These are phyloP conservation scores for Thymallus thymallus DNA, from an alignment of 2,113 vertebrate genomes.

Conservation along the genomic window DNA sequence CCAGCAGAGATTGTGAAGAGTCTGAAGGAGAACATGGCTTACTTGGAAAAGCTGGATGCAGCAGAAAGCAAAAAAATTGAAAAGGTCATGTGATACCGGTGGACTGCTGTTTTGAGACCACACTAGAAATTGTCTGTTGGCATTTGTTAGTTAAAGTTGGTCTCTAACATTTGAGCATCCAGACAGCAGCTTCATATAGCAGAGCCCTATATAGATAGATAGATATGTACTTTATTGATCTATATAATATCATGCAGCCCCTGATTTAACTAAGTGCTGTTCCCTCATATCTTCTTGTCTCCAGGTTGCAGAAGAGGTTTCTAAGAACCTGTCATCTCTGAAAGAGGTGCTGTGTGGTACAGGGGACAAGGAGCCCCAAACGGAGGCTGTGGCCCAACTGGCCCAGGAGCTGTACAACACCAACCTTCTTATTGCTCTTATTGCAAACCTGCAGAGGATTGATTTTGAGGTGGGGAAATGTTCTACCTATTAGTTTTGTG, in stretches of 20 bases:
- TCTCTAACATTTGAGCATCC: background rate
- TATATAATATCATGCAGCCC: too few relatives aligned
- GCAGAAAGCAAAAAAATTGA: constrained; percentile 77
- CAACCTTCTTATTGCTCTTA: constrained; percentile 77
- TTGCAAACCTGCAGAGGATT: constrained; percentile 77
- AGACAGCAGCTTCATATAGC: background rate
- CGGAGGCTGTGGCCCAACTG: constrained; percentile 78
- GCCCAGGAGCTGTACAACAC: constrained; percentile 82
- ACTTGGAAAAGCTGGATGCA: constrained; percentile 75
- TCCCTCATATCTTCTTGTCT: background rate
- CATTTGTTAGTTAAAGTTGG: background rate
- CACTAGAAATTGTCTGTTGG: background rate
- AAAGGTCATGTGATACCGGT: constrained; percentile 61
- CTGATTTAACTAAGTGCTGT: constrained; percentile 11
- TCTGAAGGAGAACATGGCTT: constrained; percentile 76
- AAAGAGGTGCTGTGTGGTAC: constrained; percentile 79
- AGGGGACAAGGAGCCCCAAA: constrained; percentile 81
- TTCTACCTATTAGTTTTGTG: background rate
- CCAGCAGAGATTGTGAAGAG: constrained; percentile 78
- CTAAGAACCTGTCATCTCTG: constrained; percentile 73
- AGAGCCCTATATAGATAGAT: too few relatives aligned
- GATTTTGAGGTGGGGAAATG: constrained; percentile 74
- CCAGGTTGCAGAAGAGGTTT: constrained; percentile 77
- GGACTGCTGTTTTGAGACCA: background rate
- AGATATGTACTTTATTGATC: too few relatives aligned